Conservation (phyloP, 37 sponge, comb jelly and placozoan species). For the Ianthella basta region DNA sequence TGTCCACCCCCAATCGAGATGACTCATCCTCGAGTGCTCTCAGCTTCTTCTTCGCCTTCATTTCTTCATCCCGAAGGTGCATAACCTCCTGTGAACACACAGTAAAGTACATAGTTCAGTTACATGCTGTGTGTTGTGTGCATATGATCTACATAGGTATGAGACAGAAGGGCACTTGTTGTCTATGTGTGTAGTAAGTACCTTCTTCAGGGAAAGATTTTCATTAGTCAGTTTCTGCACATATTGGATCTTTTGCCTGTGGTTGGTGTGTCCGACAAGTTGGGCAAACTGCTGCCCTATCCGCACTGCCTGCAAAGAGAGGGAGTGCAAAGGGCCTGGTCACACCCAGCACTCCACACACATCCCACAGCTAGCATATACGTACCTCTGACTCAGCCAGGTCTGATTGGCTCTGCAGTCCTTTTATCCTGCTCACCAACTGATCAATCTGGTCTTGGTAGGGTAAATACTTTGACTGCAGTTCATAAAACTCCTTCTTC, state of each 20-base stretch:
- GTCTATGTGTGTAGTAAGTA: not conserved
- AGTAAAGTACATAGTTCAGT: too few relatives aligned
- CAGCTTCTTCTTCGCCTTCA: too few relatives aligned
- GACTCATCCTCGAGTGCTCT: too few relatives aligned
- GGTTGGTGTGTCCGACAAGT: slow-evolving; percentile 81
- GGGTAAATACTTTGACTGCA: slow-evolving; percentile 58
- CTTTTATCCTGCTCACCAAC: slow-evolving; percentile 46
- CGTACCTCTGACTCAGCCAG: slow-evolving; percentile 65
- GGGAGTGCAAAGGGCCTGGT: too few relatives aligned
- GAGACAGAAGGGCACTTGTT: too few relatives aligned
- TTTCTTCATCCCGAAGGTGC: too few relatives aligned
- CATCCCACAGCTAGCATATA: too few relatives aligned
- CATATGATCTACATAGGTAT: not conserved
- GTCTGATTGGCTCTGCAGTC: slow-evolving; percentile 61
- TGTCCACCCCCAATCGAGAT: too few relatives aligned
- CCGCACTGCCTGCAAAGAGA: not conserved
- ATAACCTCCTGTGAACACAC: too few relatives aligned
- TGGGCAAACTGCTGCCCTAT: not conserved
- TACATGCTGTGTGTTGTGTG: not conserved
- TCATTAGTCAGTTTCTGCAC: slow-evolving; percentile 55
- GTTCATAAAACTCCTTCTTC: not conserved
- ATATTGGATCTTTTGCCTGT: slow-evolving; percentile 77
- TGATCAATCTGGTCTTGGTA: slow-evolving; percentile 63
- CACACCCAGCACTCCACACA: too few relatives aligned
- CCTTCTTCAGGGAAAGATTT: slow-evolving; percentile 16